A percentile compares a stretch with the other conserved stretches of the same genome.
These are phyloP conservation scores for Epiperipatus broadwayi DNA, from an alignment of 2,888 invertebrate genomes.

Conservation along the genomic window DNA sequence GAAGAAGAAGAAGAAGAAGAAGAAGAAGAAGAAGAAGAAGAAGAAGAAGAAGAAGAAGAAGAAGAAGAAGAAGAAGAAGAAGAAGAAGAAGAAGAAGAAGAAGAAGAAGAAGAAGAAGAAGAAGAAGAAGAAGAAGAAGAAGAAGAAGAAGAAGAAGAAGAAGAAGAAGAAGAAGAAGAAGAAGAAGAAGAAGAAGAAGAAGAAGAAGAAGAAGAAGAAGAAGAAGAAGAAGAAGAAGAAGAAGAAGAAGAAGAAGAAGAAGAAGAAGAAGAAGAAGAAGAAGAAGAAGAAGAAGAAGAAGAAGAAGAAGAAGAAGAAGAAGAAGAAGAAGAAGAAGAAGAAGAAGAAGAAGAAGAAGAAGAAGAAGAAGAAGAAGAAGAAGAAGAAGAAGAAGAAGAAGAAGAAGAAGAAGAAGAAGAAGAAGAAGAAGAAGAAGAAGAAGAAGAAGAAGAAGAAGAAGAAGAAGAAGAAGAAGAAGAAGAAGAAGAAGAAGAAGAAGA, in stretches of 20 bases:
- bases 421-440: constrained; percentile 9
- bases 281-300: constrained; percentile 9
- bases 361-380: constrained; percentile 11
- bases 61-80: constrained; percentile 9
- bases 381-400: constrained; percentile 10
- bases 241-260: constrained; percentile 9
- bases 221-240: constrained; percentile 10
- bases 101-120: constrained; percentile 9
- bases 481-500: constrained; percentile 10
- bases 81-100: constrained; percentile 4
- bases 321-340: constrained; percentile 9
- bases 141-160: constrained; percentile 9
- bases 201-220: constrained; percentile 10
- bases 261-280: constrained; percentile 4
- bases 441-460: constrained; percentile 4
- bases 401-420: constrained; percentile 10
- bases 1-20: constrained; percentile 11
- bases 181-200: constrained; percentile 11
- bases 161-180: constrained; percentile 10
- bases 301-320: constrained; percentile 10
- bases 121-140: constrained; percentile 10
- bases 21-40: constrained; percentile 10
- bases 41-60: constrained; percentile 10
- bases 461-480: constrained; percentile 9
- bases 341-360: constrained; percentile 10